Conservation (phyloP, 2,797 vertebrate genomes). For the Aselliscus stoliczkanus region DNA sequence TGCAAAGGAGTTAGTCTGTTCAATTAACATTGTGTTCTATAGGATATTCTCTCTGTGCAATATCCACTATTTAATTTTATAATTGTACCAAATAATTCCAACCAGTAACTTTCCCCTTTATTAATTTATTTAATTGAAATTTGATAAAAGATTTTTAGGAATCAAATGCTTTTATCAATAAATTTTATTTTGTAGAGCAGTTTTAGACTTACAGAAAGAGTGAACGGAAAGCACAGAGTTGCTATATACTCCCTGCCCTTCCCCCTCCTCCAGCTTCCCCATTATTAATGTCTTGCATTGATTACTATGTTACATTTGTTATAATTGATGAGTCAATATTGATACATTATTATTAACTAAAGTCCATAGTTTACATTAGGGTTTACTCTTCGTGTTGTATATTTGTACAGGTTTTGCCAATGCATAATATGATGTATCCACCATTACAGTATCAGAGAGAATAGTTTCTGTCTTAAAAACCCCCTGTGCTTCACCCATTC, state of each 20-base stretch:
- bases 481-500: background rate
- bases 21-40: constrained; percentile 40
- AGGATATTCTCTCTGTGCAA: constrained; percentile 4
- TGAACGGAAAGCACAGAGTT: background rate
- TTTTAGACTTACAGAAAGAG: background rate
- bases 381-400: background rate
- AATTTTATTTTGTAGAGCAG: background rate
- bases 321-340: background rate
- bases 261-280: background rate
- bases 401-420: background rate
- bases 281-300: background rate
- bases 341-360: background rate
- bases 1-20: background rate
- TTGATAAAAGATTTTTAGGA: background rate
- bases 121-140: constrained; percentile 12
- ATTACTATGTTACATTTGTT: background rate
- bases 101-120: background rate
- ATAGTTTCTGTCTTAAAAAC: background rate
- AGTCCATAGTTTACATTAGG: background rate
- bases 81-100: constrained; percentile 34
- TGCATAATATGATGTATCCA: background rate
- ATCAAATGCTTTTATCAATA: background rate
- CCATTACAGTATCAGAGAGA: background rate
- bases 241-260: too few species aligned
- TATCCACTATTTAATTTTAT: constrained; percentile 17